Evolutionary conservation across 2,113 vertebrate genomes (phyloP), one percentile per base, ranked within the genome.

Genomic region (Saguinus midas): DNA sequence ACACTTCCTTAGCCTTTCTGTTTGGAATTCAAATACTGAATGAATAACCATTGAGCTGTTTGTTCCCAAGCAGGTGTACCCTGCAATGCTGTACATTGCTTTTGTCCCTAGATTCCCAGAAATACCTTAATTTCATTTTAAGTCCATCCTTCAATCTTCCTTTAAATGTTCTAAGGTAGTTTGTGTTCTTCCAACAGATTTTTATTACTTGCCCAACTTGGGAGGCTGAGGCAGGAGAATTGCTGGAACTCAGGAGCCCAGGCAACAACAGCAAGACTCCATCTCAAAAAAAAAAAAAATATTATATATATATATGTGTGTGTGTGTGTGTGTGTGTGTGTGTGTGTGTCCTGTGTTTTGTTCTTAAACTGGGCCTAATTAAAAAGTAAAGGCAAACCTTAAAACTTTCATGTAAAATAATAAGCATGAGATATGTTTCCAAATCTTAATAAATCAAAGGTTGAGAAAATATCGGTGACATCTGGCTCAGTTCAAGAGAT

Each of bases 381-480:
- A 82, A 79, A 40, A 92, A 88, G 27, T 66, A 78, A 95, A 78
- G 72, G 66, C 23, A 90, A 82, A 70, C 12, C 32, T 81, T 75
- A 85, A 91, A 76, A 61, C 10, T 35, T 93, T 87, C 43, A 82
- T 23, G 8, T 68, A 37, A 91, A 94, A 96, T 4, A 86, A 3
- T 20, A 83, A 92, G 75, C 32, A 52, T 3, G 12, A 25, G 18
- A 58, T n/a, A 16, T 18, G 1, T 78, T 91, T 97, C 70, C 52
- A 82, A 78, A 95, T 35, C 78, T 86, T 94, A 52, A 79, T 57
- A 97, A 96, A 58, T 0, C 1, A 75, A 96, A 94, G 45, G 52
- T 55, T 89, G 21, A 93, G 70, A 92, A 92, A 92, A 81, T 52
- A 80, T 50, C 10, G 73, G 52, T 81, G 66, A 75, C 21, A 52